These are phyloP conservation scores for Candoia aspera DNA, from an alignment of 2,113 vertebrate genomes.

Conservation along the genomic window DNA sequence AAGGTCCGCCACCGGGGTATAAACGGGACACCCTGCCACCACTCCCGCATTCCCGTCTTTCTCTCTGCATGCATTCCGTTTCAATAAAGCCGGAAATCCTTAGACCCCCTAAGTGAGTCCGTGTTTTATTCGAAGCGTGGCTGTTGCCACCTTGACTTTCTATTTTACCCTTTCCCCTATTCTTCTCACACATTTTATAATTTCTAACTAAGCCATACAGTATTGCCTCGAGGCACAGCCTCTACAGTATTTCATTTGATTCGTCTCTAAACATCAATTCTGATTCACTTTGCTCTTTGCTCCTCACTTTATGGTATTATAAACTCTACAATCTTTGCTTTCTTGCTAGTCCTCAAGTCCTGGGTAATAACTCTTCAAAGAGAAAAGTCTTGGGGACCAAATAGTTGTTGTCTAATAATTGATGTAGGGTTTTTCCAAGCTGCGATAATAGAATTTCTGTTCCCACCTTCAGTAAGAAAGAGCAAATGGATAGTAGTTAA, in stretches of 20 bases:
- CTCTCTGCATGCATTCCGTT: no score
- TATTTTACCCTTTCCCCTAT: background rate
- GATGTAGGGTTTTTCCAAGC: background rate
- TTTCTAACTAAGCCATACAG: background rate
- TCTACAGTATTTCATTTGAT: background rate
- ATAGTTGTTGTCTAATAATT: background rate
- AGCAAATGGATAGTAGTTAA: background rate
- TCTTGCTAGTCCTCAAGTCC: background rate
- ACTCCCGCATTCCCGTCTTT: no score
- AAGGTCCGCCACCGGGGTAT: no score
- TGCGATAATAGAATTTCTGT: background rate
- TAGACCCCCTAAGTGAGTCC: no score
- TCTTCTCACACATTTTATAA: background rate
- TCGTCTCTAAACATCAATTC: background rate
- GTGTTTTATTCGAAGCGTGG: no score
- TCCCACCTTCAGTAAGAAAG: background rate
- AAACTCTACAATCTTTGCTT: background rate
- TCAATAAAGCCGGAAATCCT: no score
- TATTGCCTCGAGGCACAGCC: background rate
- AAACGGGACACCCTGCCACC: no score
- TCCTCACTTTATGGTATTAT: background rate
- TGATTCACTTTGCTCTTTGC: background rate
- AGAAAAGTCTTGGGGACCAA: background rate
- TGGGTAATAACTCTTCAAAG: background rate
- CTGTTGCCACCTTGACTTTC: background rate